Conservation (phyloP, 2,113 vertebrate genomes). For the Rhombomys opimus region DNA sequence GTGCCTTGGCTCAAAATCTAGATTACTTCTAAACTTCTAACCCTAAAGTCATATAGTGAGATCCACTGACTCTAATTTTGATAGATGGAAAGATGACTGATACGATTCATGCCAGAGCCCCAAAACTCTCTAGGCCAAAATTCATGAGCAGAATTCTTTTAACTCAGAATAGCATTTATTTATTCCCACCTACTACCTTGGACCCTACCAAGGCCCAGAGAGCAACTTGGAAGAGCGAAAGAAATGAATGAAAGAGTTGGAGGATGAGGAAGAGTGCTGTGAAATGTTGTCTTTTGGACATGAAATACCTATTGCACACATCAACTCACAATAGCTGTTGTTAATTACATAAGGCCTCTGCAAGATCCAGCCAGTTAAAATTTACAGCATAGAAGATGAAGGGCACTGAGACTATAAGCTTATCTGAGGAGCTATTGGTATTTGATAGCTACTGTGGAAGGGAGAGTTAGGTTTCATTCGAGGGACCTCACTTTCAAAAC, state of each 20-base stretch:
- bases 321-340: background rate
- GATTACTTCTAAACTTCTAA: conserved; percentile 6
- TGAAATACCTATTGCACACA: background rate
- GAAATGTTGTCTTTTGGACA: background rate
- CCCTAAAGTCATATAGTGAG: background rate
- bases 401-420: background rate
- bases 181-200: background rate
- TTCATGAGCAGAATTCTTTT: conserved; percentile 38
- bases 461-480: background rate
- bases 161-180: background rate
- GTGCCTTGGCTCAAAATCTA: background rate
- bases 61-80: background rate
- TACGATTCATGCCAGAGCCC: conserved; percentile 14
- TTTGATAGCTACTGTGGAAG: background rate
- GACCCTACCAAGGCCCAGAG: background rate
- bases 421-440: background rate
- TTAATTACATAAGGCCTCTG: background rate
- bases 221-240: background rate
- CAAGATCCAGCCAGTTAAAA: background rate
- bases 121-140: conserved; percentile 10
- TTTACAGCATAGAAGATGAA: background rate
- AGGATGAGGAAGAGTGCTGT: no score
- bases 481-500: background rate
- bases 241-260: background rate
- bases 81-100: conserved; percentile 12